Conservation (phyloP, 1,140 invertebrate genomes). For the Hydropsyche tenuis region DNA sequence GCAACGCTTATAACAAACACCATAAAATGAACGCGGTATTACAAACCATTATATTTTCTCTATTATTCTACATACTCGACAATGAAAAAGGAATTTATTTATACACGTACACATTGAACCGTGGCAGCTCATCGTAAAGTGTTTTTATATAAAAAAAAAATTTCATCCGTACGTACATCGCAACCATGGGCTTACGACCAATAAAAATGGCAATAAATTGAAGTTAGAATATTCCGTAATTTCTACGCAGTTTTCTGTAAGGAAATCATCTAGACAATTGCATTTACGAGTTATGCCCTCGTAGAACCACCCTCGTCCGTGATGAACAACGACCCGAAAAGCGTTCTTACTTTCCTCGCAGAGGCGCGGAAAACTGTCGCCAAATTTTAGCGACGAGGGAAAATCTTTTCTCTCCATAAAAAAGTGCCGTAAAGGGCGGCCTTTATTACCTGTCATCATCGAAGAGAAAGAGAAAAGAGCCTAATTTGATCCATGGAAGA, state of each 20-base stretch:
- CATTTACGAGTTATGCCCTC: slow-evolving; percentile 19
- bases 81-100: too few relatives aligned
- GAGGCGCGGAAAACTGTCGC: slow-evolving; percentile 4
- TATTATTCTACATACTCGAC: too few relatives aligned
- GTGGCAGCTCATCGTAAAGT: background rate
- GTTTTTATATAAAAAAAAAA: background rate
- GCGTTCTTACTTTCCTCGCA: background rate
- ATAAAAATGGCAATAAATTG: slow-evolving; percentile 32
- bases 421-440: background rate
- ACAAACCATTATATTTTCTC: too few relatives aligned
- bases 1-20: too few relatives aligned
- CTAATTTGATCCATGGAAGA: slow-evolving; percentile 20
- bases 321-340: background rate
- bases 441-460: slow-evolving; percentile 17
- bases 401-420: slow-evolving; percentile 27
- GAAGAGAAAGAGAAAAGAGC: background rate
- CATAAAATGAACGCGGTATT: too few relatives aligned
- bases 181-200: background rate
- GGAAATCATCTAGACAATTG: slow-evolving; percentile 33
- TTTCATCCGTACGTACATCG: background rate
- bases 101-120: background rate
- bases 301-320: too few relatives aligned
- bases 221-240: slow-evolving; percentile 18
- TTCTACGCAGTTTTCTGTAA: background rate
- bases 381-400: slow-evolving; percentile 17